A percentile compares a stretch with the other conserved stretches of the same genome.
Evolutionary conservation across 2,113 vertebrate species (phyloP).

Genomic region (Halichoeres trimaculatus): DNA sequence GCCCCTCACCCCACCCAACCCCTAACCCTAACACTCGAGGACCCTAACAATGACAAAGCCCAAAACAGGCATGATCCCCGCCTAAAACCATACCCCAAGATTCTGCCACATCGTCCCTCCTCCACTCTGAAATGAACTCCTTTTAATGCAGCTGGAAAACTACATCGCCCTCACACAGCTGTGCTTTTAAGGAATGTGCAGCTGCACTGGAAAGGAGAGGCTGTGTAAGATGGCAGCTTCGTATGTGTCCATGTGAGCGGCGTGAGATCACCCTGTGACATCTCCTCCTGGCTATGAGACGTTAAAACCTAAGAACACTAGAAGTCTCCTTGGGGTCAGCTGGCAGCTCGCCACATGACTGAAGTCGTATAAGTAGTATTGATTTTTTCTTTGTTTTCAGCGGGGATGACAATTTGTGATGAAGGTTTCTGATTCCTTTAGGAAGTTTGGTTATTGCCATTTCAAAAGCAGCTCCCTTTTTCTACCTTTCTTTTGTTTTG

Average conservation of each 20-base stretch:
- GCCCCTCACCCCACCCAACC: not conserved
- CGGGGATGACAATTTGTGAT: no score
- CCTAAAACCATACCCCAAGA: not conserved
- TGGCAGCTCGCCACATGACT: not conserved
- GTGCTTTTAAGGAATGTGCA: slow-evolving; percentile 37
- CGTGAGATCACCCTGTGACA: slow-evolving; percentile 2
- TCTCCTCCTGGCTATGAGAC: not conserved
- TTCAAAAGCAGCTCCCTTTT: not conserved
- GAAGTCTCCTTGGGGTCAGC: not conserved
- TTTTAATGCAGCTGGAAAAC: not conserved
- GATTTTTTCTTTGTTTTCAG: slow-evolving; percentile 21
- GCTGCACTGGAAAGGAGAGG: slow-evolving; percentile 8
- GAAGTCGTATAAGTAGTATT: not conserved
- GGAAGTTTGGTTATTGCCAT: not conserved
- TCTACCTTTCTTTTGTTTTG: not conserved
- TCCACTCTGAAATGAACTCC: not conserved
- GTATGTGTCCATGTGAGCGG: not conserved
- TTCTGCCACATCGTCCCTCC: not conserved
- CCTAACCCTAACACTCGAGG: not conserved
- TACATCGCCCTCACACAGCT: slow-evolving; percentile 11
- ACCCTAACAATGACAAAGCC: slow-evolving; percentile 12
- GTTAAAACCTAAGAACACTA: not conserved
- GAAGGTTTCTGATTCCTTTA: not conserved
- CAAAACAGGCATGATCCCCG: not conserved
- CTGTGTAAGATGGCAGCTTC: slow-evolving; percentile 10